phyloP scores from a whole-genome alignment of 2,888 invertebrate species.

The Choreutis nemorana region DNA sequence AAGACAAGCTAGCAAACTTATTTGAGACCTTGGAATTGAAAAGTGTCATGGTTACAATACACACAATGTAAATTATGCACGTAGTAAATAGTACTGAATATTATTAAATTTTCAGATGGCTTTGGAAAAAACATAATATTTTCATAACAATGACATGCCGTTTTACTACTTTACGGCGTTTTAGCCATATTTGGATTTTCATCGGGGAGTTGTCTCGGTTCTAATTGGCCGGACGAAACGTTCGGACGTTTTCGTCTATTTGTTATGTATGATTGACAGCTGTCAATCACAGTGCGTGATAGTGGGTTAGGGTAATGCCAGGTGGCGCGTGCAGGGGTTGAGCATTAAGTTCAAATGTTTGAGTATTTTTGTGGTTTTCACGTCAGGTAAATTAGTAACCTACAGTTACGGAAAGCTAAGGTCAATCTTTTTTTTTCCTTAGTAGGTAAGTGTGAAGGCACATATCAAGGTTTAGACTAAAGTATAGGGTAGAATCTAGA shows the following conservation, averaged over 20 bases:
- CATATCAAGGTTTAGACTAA: too few relatives aligned
- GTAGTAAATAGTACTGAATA: too few relatives aligned
- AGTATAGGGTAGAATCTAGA: too few relatives aligned
- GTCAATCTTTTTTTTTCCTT: too few relatives aligned
- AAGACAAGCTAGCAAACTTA: too few relatives aligned
- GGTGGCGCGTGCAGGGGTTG: slow-evolving; percentile 42
- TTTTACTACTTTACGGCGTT: slow-evolving; percentile 9
- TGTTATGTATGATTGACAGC: slow-evolving; percentile 54
- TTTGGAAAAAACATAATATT: slow-evolving; percentile 1
- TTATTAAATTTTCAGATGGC: too few relatives aligned
- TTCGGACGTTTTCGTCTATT: slow-evolving; percentile 40
- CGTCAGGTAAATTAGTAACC: too few relatives aligned
- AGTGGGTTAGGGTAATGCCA: slow-evolving; percentile 26
- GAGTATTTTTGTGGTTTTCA: too few relatives aligned
- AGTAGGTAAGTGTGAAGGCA: too few relatives aligned
- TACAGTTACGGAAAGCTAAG: too few relatives aligned
- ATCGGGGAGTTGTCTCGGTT: slow-evolving; percentile 24
- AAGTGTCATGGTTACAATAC: slow-evolving; percentile 4
- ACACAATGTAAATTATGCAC: not conserved
- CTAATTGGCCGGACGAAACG: slow-evolving; percentile 47
- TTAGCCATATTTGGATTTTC: slow-evolving; percentile 30
- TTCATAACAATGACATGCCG: slow-evolving; percentile 2
- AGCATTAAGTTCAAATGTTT: too few relatives aligned
- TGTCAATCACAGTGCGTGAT: slow-evolving; percentile 46
- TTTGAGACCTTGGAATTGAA: too few relatives aligned